Conservation (phyloP, 92 coral and sea anemone genomes). For the Phymanthus crucifer region DNA sequence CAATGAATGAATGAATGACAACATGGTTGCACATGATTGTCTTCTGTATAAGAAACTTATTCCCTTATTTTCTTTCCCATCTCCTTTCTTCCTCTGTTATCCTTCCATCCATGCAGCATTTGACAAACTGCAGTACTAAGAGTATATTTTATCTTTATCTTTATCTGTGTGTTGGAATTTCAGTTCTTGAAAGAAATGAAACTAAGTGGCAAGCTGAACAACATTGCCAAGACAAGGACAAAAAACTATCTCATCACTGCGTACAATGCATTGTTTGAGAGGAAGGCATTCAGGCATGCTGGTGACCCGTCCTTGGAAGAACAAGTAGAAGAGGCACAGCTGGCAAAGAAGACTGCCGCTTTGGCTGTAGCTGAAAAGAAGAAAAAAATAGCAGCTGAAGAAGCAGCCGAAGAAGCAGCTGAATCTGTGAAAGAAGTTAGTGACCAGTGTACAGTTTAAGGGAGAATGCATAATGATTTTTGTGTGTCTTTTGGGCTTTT, state of each 20-base stretch:
- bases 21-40: neutral
- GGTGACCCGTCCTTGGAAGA: constrained; percentile 79
- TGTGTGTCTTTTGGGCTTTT: too few species aligned
- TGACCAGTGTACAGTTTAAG: too few species aligned
- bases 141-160: neutral
- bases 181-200: constrained; percentile 92
- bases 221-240: constrained; percentile 93
- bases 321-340: constrained; percentile 55
- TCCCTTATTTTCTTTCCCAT: neutral
- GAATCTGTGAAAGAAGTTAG: constrained; percentile 33
- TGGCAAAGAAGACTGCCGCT: constrained; percentile 78
- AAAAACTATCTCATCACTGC: constrained; percentile 82
- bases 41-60: neutral
- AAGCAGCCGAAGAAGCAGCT: constrained; percentile 56
- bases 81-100: neutral
- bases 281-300: constrained; percentile 78
- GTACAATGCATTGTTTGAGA: constrained; percentile 87
- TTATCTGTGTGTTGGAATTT: neutral
- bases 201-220: constrained; percentile 96
- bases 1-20: neutral
- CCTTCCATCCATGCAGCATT: neutral
- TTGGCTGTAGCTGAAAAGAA: constrained; percentile 62
- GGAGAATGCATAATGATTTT: too few species aligned
- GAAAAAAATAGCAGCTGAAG: constrained; percentile 50
- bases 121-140: neutral